Conservation (phyloP, 2,888 invertebrate genomes). For the Lobophora halterata region DNA sequence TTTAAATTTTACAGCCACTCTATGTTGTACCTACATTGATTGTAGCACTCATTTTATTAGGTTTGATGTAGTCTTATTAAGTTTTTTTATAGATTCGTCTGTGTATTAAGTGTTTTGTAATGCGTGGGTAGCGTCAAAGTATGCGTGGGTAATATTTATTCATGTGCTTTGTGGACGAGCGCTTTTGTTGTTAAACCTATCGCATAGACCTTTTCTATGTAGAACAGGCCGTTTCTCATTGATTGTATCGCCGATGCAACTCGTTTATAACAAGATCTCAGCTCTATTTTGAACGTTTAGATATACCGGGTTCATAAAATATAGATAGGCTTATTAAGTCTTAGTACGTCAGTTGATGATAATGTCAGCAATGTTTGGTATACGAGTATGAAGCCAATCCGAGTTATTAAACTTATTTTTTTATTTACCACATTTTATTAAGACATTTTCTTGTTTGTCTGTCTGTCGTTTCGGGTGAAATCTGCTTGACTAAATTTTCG, state of each 20-base stretch:
- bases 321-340: slow-evolving; percentile 26
- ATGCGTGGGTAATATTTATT: slow-evolving; percentile 70
- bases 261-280: slow-evolving; percentile 44
- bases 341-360: too few relatives aligned
- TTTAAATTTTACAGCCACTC: slow-evolving; percentile 45
- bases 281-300: slow-evolving; percentile 31
- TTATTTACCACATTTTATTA: too few relatives aligned
- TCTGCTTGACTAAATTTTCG: too few relatives aligned
- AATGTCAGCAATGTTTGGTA: too few relatives aligned
- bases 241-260: slow-evolving; percentile 52
- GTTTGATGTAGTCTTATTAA: slow-evolving; percentile 22
- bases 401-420: too few relatives aligned
- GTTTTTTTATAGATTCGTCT: slow-evolving; percentile 65
- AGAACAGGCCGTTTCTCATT: slow-evolving; percentile 60
- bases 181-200: slow-evolving; percentile 52
- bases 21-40: slow-evolving; percentile 40
- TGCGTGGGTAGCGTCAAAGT: slow-evolving; percentile 58
- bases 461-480: too few relatives aligned
- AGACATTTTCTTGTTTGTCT: too few relatives aligned
- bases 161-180: slow-evolving; percentile 52
- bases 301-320: slow-evolving; percentile 25
- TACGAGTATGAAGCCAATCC: too few relatives aligned
- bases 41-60: slow-evolving; percentile 54
- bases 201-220: slow-evolving; percentile 52
- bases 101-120: slow-evolving; percentile 63